These are phyloP conservation scores for Sycophila sp. DNA, from an alignment of 1,140 invertebrate species.

Conservation along the genomic window DNA sequence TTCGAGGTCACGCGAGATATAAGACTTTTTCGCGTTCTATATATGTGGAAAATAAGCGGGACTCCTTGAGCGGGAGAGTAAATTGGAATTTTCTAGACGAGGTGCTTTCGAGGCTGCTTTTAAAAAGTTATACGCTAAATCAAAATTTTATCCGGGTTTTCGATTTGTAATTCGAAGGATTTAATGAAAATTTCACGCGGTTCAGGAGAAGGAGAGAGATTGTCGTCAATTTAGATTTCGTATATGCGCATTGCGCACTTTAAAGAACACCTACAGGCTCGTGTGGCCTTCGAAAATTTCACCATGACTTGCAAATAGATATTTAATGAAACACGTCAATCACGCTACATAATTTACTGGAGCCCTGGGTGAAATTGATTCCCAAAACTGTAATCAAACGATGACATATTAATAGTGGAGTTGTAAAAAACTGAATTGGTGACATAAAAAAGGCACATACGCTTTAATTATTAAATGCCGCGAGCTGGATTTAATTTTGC, in stretches of 20 bases:
- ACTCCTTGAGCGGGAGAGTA: no score
- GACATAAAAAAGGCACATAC: not conserved
- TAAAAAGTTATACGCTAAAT: no score
- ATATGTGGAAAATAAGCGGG: no score
- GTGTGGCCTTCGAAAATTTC: slow-evolving; percentile 12
- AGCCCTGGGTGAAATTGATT: not conserved
- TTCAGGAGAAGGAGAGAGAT: no score
- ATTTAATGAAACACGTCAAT: not conserved
- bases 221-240: slow-evolving; percentile 1
- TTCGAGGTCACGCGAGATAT: no score
- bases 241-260: not conserved
- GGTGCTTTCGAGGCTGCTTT: no score
- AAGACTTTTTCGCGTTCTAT: no score
- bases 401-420: not conserved
- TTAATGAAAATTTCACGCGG: not conserved
- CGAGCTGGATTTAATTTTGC: no score
- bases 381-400: not conserved
- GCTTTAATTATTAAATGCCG: no score
- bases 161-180: not conserved
- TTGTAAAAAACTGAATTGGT: not conserved
- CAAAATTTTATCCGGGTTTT: no score
- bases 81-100: no score
- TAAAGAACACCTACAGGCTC: not conserved
- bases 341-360: not conserved
- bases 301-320: slow-evolving; percentile 3